phyloP scores from a whole-genome alignment of 2,797 vertebrate genomes.

The Rhynchotus rufescens region DNA sequence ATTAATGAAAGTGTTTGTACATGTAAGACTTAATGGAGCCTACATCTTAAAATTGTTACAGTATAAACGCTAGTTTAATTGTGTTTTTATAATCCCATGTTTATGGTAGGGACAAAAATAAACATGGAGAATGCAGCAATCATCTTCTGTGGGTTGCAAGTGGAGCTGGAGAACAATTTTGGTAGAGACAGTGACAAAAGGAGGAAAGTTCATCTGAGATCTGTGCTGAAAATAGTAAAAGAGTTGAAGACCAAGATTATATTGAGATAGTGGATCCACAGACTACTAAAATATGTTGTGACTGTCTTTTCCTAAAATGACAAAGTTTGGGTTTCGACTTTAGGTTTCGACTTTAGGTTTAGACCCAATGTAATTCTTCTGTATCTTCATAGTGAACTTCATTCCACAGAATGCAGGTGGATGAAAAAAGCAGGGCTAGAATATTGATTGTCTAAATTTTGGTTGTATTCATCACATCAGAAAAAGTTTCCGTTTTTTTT shows the following conservation, averaged over 20 bases:
- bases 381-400: background rate
- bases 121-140: background rate
- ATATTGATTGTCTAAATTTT: background rate
- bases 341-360: background rate
- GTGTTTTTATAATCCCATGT: constrained; percentile 18
- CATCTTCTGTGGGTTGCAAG: background rate
- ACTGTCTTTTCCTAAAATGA: background rate
- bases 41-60: constrained; percentile 25
- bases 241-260: background rate
- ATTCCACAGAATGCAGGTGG: background rate
- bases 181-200: background rate
- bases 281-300: background rate
- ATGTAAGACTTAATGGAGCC: constrained; percentile 39
- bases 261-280: background rate
- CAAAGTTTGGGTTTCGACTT: background rate
- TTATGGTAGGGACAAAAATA: background rate
- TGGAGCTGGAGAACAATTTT: background rate
- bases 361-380: background rate
- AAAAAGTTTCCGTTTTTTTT: background rate
- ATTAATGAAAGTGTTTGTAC: constrained; percentile 56
- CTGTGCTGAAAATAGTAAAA: background rate
- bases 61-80: constrained; percentile 28
- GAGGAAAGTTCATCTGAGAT: background rate
- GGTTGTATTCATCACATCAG: background rate
- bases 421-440: background rate